A percentile compares a stretch with the other conserved stretches of the same genome.
phyloP scores from a whole-genome alignment of 2,797 vertebrate species.

The Gymnopithys bicolor region DNA sequence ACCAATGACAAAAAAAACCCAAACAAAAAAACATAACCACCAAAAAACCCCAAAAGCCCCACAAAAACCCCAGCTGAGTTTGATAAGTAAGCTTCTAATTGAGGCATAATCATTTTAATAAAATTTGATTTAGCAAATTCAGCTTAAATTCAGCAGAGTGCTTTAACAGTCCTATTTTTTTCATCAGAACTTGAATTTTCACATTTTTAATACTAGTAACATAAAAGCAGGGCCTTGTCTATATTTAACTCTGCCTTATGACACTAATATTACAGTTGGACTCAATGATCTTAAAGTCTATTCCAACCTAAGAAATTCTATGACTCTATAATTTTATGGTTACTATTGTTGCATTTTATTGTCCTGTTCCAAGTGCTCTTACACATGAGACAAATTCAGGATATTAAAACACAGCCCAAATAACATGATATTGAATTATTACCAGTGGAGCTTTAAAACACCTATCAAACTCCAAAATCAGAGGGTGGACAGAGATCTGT shows the following conservation, averaged over 20 bases:
- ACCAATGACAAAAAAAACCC: no score
- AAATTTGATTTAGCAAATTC: neutral
- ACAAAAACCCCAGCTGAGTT: neutral
- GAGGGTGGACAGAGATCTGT: neutral
- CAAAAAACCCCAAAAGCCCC: no score
- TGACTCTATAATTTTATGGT: neutral
- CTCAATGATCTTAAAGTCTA: neutral
- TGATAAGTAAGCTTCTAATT: neutral
- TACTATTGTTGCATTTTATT: neutral
- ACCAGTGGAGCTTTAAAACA: neutral
- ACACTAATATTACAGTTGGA: neutral
- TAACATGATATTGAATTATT: neutral
- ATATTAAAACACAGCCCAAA: neutral
- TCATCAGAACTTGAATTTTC: neutral
- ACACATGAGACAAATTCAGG: neutral
- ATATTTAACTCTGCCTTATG: neutral
- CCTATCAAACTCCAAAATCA: neutral
- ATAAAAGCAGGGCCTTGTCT: neutral
- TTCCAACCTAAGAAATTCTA: neutral
- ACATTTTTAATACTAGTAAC: neutral
- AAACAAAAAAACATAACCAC: no score
- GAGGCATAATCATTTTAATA: conserved; percentile 17
- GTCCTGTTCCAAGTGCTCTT: neutral
- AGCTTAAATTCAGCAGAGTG: neutral
- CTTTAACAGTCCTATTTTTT: neutral